phyloP scores from a whole-genome alignment of 92 coral and sea anemone species.

The Phymanthus crucifer region DNA sequence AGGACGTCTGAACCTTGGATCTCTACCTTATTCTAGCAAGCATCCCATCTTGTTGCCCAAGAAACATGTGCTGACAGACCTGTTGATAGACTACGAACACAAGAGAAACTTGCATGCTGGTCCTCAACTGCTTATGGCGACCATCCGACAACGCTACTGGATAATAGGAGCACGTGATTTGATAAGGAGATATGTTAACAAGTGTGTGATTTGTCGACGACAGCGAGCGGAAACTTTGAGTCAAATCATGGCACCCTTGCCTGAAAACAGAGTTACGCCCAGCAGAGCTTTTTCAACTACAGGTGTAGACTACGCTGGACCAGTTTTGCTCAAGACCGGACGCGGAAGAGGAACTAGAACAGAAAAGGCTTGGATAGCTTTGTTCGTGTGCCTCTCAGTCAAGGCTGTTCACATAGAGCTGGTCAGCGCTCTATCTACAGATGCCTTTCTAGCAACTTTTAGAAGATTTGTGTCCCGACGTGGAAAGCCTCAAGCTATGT shows the following conservation, averaged over 20 bases:
- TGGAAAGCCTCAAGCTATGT: conserved; percentile 56
- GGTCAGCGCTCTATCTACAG: conserved; percentile 49
- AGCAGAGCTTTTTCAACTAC: conserved; percentile 46
- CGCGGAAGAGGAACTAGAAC: conserved; percentile 45
- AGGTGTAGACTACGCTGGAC: conserved; percentile 59
- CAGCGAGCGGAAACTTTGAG: conserved; percentile 28
- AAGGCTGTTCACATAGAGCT: conserved; percentile 60
- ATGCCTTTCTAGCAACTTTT: conserved; percentile 61
- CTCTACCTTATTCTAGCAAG: conserved; percentile 22
- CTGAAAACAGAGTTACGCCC: conserved; percentile 41
- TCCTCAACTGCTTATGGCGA: conserved; percentile 53
- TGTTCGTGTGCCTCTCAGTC: conserved; percentile 54
- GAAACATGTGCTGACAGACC: conserved; percentile 39
- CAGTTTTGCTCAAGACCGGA: conserved; percentile 47
- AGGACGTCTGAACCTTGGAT: conserved; percentile 43
- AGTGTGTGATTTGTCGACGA: conserved; percentile 46
- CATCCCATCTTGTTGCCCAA: conserved; percentile 58
- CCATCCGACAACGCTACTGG: conserved; percentile 50
- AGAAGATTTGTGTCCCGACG: conserved; percentile 51
- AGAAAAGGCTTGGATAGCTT: conserved; percentile 51
- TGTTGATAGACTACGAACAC: conserved; percentile 49
- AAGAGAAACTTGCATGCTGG: conserved; percentile 57
- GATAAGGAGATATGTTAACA: conserved; percentile 54
- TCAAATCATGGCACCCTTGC: conserved; percentile 60
- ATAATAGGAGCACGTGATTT: conserved; percentile 52